Evolutionary conservation across 2,113 vertebrate genomes (phyloP), one percentile per base, ranked within the genome.

Genomic region (Psettodes erumei): DNA sequence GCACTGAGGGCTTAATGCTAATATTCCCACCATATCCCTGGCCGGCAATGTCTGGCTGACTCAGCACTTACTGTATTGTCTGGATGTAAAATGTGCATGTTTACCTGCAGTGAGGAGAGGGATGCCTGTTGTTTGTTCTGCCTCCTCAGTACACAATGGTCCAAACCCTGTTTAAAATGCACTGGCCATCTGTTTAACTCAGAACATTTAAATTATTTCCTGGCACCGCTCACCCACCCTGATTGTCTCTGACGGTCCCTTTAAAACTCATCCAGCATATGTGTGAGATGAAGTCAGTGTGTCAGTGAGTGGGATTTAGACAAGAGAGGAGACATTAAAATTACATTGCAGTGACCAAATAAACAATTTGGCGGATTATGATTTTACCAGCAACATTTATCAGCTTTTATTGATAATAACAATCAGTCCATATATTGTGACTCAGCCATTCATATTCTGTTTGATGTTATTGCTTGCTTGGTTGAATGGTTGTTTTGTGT

Each of bases 151-250:
- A 58, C 72, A 50, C 6, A 1, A 27, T n/a, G 5, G 81, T 79
- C 40, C 43, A 51, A 48, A 54, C 42, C 37, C 38, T 68, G 45
- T 86, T 84, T 71, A 71, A 58, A 84, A 71, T 37, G 11, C 35
- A 45, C 45, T 5, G 40, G 10, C 81, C 86, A 78, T 90, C 83
- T 86, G 79, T 88, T 77, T 66, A 68, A 55, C 19, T 75, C 38
- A 54, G 61, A 27, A 71, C 30, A 63, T 80, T 82, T 33, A 42
- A 71, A 60, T 74, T 10, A 67, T 90, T 81, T 81, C 40, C 66
- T 73, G 59, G 70, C 28, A 0, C 56, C 62, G 25, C 43, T 47
- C 6, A 1, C 16, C 23, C 21, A 7, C 21, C 6, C 64, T 56
- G 51, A 66, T 67, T 62, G 16, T 75, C 54, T 64, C 28, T 55